A percentile compares a stretch with the other conserved stretches of the same genome.
phyloP scores from a whole-genome alignment of 2,113 vertebrate genomes.

The Capricornis sumatraensis region DNA sequence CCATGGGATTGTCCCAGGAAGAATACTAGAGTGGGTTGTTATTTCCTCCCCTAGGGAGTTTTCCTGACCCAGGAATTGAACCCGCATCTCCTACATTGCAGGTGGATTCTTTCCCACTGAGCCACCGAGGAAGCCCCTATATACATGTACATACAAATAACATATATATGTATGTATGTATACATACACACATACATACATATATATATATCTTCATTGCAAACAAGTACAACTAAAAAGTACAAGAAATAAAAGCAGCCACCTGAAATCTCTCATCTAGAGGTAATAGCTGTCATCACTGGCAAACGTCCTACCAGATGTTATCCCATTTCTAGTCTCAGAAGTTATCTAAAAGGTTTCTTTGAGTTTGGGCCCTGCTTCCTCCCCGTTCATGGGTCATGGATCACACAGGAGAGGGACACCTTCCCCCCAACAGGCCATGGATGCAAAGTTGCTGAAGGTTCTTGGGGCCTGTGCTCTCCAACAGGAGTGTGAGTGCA shows the following conservation, averaged over 20 bases:
- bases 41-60: neutral
- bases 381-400: neutral
- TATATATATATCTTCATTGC: neutral
- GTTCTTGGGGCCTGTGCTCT: neutral
- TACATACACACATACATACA: fast-evolving
- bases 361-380: neutral
- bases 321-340: neutral
- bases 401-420: neutral
- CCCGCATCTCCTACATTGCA: neutral
- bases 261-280: neutral
- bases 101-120: neutral
- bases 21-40: neutral
- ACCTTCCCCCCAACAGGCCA: neutral
- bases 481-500: too few relatives aligned
- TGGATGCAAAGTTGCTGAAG: neutral
- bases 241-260: neutral
- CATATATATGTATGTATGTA: neutral
- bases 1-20: neutral
- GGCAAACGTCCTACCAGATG: neutral
- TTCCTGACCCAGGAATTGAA: neutral
- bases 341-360: neutral
- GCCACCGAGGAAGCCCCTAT: neutral
- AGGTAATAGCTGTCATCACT: neutral
- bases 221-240: neutral
- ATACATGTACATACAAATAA: neutral